Base-by-base conservation (phyloP, 1,140 invertebrate species). In the Homalodisca vitripennis region DNA sequence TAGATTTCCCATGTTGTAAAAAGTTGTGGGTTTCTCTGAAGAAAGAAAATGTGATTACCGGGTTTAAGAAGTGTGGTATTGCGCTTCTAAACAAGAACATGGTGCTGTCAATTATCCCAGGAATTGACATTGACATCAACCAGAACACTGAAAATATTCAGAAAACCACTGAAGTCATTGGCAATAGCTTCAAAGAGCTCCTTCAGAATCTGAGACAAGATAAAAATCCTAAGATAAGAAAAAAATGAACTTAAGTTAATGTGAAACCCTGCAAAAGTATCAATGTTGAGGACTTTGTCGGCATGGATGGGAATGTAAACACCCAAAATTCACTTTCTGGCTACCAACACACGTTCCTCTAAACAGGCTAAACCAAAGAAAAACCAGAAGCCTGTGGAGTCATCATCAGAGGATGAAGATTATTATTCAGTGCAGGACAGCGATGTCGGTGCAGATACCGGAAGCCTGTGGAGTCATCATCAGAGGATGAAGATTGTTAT, bases 51-150 rank as follows among this genome's bases (percentile, higher is more conserved):
- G 65, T 75, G 22, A 68, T 47, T 20, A 32, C 69, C 32, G 73
- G 75, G 47, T 77, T 77, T 68, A 60, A 62, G 55, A 76, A 74
- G 65, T 70, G 72, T 67, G 74, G 74, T 20, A 70, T 77, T 34
- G 34, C 70, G 41, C 76, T 75, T 17, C 41, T 77, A 26, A 68
- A 77, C 70, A 46, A 41, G 63, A 29, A 74, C 27, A 29, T 73
- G 63, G 73, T 76, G 75, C 71, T 62, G 74, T 72, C 65, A 13
- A 67, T 32, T 69, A 74, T 31, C 51, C 73, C 34, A 75, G 26
- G 14, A 14, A 65, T 65, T 31, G 62, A 53, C 55, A 20, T 17
- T 53, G 66, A 48, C n/a, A 29, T 55, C 14, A 47, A 47, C 63
- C 32, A 70, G 62, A 57, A 53, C 29, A 20, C 31, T 17, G 47